Conservation (phyloP, 1,140 invertebrate species). For the Homarus americanus region DNA sequence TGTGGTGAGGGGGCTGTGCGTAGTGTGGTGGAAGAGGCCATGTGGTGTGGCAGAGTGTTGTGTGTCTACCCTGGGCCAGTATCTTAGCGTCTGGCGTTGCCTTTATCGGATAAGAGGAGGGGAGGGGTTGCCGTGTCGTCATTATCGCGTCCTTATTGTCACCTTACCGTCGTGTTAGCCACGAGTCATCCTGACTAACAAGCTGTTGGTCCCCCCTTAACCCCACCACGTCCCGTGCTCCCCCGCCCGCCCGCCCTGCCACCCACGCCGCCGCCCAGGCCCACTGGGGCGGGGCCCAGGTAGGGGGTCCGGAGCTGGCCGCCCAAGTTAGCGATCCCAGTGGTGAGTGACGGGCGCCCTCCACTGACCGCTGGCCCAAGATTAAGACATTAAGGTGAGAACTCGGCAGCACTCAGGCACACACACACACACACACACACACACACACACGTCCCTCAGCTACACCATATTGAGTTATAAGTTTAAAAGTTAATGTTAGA, state of each 20-base stretch:
- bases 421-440: slow-evolving; percentile 34
- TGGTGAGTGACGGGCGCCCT: slow-evolving; percentile 35
- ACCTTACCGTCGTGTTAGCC: no score
- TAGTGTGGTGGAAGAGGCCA: no score
- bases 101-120: no score
- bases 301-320: slow-evolving; percentile 5
- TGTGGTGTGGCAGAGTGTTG: no score
- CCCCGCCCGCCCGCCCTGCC: background rate
- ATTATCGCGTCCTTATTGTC: background rate
- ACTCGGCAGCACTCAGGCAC: slow-evolving; percentile 31
- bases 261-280: slow-evolving; percentile 16
- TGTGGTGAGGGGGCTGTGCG: no score
- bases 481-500: no score
- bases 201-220: background rate
- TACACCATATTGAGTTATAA: no score
- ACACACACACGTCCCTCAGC: background rate
- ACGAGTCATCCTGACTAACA: background rate
- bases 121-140: no score
- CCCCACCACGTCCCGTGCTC: background rate
- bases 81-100: no score
- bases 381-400: slow-evolving; percentile 64
- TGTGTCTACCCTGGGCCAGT: no score
- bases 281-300: slow-evolving; percentile 20
- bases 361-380: slow-evolving; percentile 26
- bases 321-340: background rate